phyloP scores from a whole-genome alignment of 2,888 invertebrate genomes.

The Liopterus haemorrhoidalis region DNA sequence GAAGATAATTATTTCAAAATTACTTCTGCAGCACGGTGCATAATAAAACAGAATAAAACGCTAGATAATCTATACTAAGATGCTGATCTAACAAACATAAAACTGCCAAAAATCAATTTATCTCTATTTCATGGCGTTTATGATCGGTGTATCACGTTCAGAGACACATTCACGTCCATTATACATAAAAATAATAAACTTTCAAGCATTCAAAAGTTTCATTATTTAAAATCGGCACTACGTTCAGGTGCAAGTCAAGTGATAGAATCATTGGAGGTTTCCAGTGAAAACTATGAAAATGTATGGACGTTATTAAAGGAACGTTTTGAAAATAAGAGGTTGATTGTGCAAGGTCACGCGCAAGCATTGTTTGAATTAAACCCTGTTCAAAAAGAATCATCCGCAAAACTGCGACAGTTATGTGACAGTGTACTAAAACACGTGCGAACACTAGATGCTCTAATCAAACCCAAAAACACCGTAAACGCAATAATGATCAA shows the following conservation, averaged over 20 bases:
- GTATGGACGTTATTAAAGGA: conserved; percentile 30
- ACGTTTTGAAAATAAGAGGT: conserved; percentile 22
- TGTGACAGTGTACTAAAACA: not conserved
- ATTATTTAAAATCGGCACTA: conserved; percentile 27
- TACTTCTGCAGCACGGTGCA: too few species aligned
- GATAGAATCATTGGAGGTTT: conserved; percentile 20
- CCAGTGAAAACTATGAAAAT: conserved; percentile 25
- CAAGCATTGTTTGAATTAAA: conserved; percentile 18
- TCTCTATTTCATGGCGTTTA: not conserved
- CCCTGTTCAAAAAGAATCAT: not conserved
- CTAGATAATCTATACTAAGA: too few species aligned
- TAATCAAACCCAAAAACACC: not conserved
- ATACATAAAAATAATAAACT: conserved; percentile 23
- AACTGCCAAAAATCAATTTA: conserved; percentile 5
- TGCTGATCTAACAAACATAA: too few species aligned
- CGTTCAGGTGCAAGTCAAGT: conserved; percentile 21
- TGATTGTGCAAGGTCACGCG: conserved; percentile 24
- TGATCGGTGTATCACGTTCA: not conserved
- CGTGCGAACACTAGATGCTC: not conserved
- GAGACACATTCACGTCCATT: conserved; percentile 25
- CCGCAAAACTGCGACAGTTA: not conserved
- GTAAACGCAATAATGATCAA: not conserved
- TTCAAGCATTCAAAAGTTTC: conserved; percentile 24
- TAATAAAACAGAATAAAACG: too few species aligned
- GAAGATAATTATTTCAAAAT: too few species aligned